These are phyloP conservation scores for Lithobates pipiens DNA, from an alignment of 2,797 vertebrate genomes.

Conservation along the genomic window DNA sequence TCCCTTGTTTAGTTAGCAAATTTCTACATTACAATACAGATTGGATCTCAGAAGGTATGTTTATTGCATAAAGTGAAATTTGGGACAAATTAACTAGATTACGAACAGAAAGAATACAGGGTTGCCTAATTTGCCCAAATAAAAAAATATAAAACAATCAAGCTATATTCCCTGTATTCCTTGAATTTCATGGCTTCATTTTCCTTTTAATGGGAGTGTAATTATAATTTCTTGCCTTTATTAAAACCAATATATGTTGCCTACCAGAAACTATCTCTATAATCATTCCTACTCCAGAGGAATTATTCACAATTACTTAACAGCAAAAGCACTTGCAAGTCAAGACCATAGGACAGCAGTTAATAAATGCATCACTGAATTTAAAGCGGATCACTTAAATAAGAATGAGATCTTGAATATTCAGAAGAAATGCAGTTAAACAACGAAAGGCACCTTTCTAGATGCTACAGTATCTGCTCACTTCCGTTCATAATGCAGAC, in stretches of 20 bases:
- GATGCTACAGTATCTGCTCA: background rate
- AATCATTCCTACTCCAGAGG: background rate
- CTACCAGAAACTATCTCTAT: background rate
- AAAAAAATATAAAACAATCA: background rate
- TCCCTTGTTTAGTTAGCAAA: too few species aligned
- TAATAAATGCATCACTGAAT: background rate
- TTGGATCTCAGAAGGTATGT: background rate
- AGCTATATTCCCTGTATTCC: background rate
- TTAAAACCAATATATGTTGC: background rate
- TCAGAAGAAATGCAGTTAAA: slow-evolving; percentile 33
- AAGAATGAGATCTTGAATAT: background rate
- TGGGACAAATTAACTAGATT: background rate
- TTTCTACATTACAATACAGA: background rate
- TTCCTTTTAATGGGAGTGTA: background rate
- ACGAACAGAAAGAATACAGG: background rate
- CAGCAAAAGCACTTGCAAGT: background rate
- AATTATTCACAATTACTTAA: too few species aligned
- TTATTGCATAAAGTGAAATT: background rate
- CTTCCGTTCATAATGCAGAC: background rate
- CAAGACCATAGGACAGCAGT: background rate
- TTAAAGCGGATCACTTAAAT: background rate
- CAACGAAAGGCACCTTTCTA: slow-evolving; percentile 8
- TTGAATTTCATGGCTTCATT: background rate
- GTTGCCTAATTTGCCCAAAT: background rate
- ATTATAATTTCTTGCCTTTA: background rate